Evolutionary conservation across 2,888 invertebrate genomes (phyloP), one percentile per base, ranked within the genome.

Genomic region (Busseola fusca): DNA sequence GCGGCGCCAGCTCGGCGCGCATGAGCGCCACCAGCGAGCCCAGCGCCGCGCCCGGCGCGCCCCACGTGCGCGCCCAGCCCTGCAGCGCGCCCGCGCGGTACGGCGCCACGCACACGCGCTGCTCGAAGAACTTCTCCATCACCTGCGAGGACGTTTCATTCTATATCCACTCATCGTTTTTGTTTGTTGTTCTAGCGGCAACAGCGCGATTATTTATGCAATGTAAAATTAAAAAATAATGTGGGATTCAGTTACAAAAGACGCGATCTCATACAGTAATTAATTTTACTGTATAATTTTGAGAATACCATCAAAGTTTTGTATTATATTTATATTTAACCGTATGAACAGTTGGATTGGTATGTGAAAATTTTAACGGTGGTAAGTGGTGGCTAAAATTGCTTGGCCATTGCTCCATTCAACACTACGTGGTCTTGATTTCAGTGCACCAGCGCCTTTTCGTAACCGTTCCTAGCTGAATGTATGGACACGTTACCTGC

Each of bases 1-100:
- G 92, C 82, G 97, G 94, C 90, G 96, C 97, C 79, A 97, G 94
- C 88, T 97, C 96, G 14, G 94, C 93, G 70, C 96, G 92, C 97
- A 98, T 98, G 71, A 99, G 97, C 92, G 99, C 98, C 84, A 99
- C 97, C 89, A 98, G 98, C 92, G 99, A 98, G 88, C 98, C 98
- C 73, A 99, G 96, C 71, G 99, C 98, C 83, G 98, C 97, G 40
- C 97, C 96, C 7, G 98, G 98, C 64, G 98, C 97, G 89, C 98
- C 98, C 87, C 99, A 95, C 91, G 98, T 97, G 75, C 97, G 97
- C 72, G 97, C 97, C 95, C 99, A 99, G 34, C 98, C 98, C 82
- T 97, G 97, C 86, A 99, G 96, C 9, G 98, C 97, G 87, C 98
- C 98, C 4, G 98, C 98, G 89, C 99, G 98, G 95, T 98, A 99